Conservation (phyloP, 2,113 vertebrate species). For the Cavia porcellus region DNA sequence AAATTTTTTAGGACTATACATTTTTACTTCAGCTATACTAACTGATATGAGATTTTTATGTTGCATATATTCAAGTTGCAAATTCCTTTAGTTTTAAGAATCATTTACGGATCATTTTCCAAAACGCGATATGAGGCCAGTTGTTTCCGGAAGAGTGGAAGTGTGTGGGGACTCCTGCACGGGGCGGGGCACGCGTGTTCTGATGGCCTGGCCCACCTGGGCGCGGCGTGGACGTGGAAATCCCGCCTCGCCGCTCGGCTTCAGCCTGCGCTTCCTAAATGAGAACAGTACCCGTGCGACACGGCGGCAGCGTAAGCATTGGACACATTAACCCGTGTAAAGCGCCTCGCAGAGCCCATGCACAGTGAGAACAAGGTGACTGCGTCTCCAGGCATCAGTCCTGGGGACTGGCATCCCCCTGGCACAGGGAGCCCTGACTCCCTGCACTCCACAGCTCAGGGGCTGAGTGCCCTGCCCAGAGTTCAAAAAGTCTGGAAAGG, state of each 20-base stretch:
- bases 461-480: background rate
- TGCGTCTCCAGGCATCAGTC: background rate
- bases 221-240: background rate
- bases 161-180: background rate
- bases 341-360: background rate
- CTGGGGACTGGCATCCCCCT: background rate
- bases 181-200: background rate
- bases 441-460: background rate
- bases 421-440: background rate
- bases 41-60: background rate
- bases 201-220: background rate
- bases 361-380: background rate
- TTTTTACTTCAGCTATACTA: constrained; percentile 42
- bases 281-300: background rate
- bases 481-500: background rate
- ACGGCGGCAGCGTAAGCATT: background rate
- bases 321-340: background rate
- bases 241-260: background rate
- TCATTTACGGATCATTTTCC: background rate
- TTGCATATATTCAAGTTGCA: constrained; percentile 37
- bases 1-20: background rate
- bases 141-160: constrained; percentile 1
- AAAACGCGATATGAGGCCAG: background rate
- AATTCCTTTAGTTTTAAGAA: constrained; percentile 41
- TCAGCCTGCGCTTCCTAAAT: background rate